Conservation (phyloP, 2,113 vertebrate genomes). For the Xiphophorus couchianus region DNA sequence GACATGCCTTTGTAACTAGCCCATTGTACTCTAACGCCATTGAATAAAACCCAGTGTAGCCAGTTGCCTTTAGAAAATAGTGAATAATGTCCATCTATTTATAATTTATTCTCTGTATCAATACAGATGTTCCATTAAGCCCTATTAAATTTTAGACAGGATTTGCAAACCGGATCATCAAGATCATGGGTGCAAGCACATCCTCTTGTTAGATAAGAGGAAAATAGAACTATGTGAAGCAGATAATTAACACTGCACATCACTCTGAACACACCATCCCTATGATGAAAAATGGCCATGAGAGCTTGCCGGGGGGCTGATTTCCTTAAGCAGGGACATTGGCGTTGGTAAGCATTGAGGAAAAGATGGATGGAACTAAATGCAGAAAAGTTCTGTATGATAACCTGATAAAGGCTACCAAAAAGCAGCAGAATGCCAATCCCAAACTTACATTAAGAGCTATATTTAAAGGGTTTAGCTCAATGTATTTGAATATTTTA, state of each 20-base stretch:
- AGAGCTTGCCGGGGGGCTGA: too few species aligned
- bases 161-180: not conserved
- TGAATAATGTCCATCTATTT: too few species aligned
- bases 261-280: not conserved
- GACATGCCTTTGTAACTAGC: not conserved
- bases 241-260: not conserved
- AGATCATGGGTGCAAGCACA: not conserved
- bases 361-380: not conserved
- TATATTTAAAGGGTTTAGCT: not conserved
- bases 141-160: not conserved
- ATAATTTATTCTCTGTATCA: not conserved
- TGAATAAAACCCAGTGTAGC: not conserved
- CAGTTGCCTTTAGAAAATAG: not conserved
- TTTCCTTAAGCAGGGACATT: not conserved
- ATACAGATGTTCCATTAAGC: not conserved
- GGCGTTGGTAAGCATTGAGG: not conserved
- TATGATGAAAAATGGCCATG: too few species aligned
- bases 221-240: not conserved
- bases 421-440: not conserved
- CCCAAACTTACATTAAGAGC: not conserved
- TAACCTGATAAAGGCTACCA: not conserved
- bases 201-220: not conserved
- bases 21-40: not conserved
- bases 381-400: not conserved
- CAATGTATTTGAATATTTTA: not conserved